Conservation (phyloP, 2,888 invertebrate species). For the Philhelius pedissequus region DNA sequence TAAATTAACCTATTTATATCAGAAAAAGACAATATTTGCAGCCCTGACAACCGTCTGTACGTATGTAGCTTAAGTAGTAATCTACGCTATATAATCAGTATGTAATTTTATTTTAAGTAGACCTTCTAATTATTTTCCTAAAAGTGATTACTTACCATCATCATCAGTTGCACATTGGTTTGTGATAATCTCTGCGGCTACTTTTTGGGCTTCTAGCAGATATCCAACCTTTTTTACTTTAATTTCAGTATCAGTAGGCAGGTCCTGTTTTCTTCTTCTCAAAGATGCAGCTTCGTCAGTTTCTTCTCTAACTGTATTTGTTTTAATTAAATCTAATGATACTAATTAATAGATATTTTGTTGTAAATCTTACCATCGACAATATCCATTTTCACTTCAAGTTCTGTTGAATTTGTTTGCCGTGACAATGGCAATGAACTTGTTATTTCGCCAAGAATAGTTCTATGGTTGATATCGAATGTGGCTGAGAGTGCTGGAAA, state of each 20-base stretch:
- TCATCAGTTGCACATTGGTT: conserved; percentile 83
- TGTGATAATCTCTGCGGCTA: conserved; percentile 85
- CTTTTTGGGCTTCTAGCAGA: conserved; percentile 84
- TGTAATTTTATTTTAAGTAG: too few species aligned
- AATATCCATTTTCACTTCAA: conserved; percentile 71
- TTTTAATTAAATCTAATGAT: too few species aligned
- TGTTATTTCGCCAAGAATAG: conserved; percentile 77
- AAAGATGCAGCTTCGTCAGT: conserved; percentile 72
- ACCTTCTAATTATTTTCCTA: too few species aligned
- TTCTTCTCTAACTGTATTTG: conserved; percentile 69
- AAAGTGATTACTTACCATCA: conserved; percentile 80
- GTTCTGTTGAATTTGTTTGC: conserved; percentile 50
- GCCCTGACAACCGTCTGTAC: too few species aligned
- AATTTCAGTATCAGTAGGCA: conserved; percentile 78
- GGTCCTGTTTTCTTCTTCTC: conserved; percentile 72
- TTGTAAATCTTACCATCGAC: conserved; percentile 69
- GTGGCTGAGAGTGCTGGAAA: conserved; percentile 80
- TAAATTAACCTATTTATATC: too few species aligned
- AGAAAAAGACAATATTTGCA: too few species aligned
- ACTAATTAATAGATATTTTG: too few species aligned
- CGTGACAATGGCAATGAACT: conserved; percentile 58
- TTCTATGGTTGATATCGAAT: conserved; percentile 81
- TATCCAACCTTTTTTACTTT: conserved; percentile 80
- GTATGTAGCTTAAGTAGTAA: too few species aligned
- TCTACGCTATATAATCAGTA: too few species aligned